Conservation (phyloP, 2,113 vertebrate species). For the Sakesphorus luctuosus region DNA sequence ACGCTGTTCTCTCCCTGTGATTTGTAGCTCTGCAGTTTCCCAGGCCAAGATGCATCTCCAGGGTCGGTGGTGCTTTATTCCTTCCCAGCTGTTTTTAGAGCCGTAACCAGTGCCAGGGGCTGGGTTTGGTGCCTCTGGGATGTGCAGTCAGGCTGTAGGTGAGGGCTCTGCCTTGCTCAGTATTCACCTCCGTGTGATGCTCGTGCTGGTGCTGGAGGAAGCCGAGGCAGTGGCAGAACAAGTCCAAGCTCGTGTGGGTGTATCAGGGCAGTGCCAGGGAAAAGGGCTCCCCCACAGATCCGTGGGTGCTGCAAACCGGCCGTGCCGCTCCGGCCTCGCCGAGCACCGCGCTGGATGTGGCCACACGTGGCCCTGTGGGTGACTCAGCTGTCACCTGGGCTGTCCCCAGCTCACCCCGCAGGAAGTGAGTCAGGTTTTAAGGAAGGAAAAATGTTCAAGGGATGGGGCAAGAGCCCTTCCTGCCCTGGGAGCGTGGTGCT, state of each 20-base stretch:
- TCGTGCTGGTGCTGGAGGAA: not conserved
- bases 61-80: not conserved
- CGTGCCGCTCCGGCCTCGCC: accelerated
- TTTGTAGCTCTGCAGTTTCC: not conserved
- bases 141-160: not conserved
- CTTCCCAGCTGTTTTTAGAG: not conserved
- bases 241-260: not conserved
- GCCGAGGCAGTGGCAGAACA: accelerated
- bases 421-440: slow-evolving; percentile 58
- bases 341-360: not conserved
- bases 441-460: not conserved
- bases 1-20: not conserved
- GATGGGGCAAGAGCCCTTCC: slow-evolving; percentile 8
- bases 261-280: not conserved
- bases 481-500: accelerated
- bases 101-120: not conserved
- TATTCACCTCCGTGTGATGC: accelerated
- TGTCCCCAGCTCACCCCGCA: slow-evolving; percentile 21
- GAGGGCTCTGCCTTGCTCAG: not conserved
- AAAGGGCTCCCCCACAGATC: accelerated
- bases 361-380: not conserved
- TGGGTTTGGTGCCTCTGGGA: not conserved
- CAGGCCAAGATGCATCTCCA: not conserved
- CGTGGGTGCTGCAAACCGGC: not conserved
- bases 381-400: slow-evolving; percentile 42